phyloP scores from a whole-genome alignment of 2,888 invertebrate genomes.

The Pristionchus exspectatus region DNA sequence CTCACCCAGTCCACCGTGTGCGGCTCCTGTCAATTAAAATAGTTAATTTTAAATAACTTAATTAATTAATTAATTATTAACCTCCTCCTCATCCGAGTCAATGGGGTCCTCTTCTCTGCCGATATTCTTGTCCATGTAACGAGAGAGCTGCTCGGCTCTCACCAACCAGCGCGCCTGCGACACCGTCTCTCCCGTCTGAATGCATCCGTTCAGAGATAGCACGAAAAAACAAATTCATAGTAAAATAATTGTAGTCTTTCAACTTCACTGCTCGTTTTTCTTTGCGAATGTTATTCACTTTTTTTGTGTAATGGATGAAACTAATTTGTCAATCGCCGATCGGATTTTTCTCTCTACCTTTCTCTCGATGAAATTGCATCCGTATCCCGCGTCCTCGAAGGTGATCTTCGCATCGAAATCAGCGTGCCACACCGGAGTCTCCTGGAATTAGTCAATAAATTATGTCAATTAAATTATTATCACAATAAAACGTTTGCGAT shows the following conservation, averaged over 20 bases:
- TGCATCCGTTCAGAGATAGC: background rate
- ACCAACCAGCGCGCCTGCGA: background rate
- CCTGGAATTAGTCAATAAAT: background rate
- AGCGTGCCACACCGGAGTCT: background rate
- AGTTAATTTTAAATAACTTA: background rate
- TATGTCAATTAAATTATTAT: too few relatives aligned
- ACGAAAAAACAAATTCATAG: too few relatives aligned
- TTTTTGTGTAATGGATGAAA: too few relatives aligned
- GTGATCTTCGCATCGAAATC: background rate
- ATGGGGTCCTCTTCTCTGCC: background rate
- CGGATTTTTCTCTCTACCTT: background rate
- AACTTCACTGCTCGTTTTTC: too few relatives aligned
- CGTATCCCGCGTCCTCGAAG: background rate
- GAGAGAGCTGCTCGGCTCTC: background rate
- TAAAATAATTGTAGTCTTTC: too few relatives aligned
- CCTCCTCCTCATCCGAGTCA: background rate
- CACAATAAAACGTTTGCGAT: too few relatives aligned
- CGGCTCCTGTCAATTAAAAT: background rate
- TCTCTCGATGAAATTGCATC: background rate
- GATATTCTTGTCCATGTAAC: background rate
- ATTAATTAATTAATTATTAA: background rate
- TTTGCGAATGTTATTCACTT: too few relatives aligned
- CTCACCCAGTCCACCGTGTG: background rate
- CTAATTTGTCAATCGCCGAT: background rate
- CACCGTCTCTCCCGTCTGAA: background rate